Evolutionary conservation across 2,888 invertebrate genomes (phyloP), one percentile per base, ranked within the genome.

Genomic region (Acrocera orbiculus): DNA sequence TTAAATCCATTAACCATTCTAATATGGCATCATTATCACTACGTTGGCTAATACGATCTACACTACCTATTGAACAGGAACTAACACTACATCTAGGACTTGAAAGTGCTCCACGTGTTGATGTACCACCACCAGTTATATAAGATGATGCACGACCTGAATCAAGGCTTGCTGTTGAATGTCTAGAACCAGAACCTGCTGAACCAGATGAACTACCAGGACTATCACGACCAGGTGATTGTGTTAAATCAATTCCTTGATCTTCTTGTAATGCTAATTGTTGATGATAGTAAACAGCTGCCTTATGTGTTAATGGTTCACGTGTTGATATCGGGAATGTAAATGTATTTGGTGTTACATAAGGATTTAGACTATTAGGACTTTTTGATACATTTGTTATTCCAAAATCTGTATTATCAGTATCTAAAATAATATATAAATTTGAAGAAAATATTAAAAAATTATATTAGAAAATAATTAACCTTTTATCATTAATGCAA

Each of bases 171-270:
- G 87, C 85, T 2, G 87, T 87, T 41, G 86, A 86, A 58, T 90
- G 86, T 27, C 90, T 68, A 13, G 86, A 86, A 15, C 83, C 82
- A 3, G 82, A 83, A 25, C 86, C 86, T 1, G 79, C 79, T 16
- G 83, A 83, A 7, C 86, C 85, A 35, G 85, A 79, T 11, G 85
- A 85, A 0, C 80, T 80, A 10, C 87, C 87, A 10, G 89, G 87
- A 53, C 87, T 87, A 62, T 89, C 87, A 39, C 89, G 72, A n/a
- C 89, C 89, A 27, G 89, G 87, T 49, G 85, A 86, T 73, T 82
- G 82, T 42, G 81, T 81, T 70, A 82, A 75, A 62, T 85, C 83
- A 50, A 85, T 85, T 40, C 83, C 83, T 62, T 83, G 83, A 58
- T 85, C 85, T 56, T 85, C 83, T 52, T 82, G 78, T 40, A 83